Conservation (phyloP, 2,888 invertebrate species). For the Drosophila longiperda region DNA sequence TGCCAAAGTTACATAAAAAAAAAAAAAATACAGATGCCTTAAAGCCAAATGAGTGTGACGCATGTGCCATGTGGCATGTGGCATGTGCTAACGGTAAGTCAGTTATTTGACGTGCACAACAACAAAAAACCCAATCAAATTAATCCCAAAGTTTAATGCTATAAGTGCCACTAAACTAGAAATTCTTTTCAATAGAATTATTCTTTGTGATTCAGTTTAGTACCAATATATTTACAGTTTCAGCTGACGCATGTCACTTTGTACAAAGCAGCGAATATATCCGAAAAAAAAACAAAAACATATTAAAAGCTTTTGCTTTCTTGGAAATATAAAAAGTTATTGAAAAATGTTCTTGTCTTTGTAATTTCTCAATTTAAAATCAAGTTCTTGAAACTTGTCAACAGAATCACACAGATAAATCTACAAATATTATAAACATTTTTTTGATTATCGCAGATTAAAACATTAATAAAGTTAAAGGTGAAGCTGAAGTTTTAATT, state of each 20-base stretch:
- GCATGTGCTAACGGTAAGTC: conserved; percentile 6
- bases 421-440: neutral
- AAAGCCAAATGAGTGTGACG: neutral
- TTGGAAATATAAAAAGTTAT: neutral
- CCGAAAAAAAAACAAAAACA: neutral
- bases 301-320: neutral
- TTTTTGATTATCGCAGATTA: neutral
- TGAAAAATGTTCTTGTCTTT: neutral
- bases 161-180: neutral
- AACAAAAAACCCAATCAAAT: conserved; percentile 28
- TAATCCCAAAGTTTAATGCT: neutral
- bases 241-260: conserved; percentile 24
- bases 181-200: neutral
- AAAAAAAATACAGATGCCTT: neutral
- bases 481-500: neutral
- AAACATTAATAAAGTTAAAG: neutral
- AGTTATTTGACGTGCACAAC: neutral
- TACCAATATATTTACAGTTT: neutral
- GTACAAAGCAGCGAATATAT: conserved; percentile 17
- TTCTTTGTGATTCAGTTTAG: neutral
- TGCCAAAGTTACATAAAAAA: conserved; percentile 30
- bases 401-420: neutral
- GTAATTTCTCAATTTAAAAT: neutral
- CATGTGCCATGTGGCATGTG: neutral
- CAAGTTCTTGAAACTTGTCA: neutral